phyloP scores from a whole-genome alignment of 1,140 invertebrate species.

The Heterodera schachtii region DNA sequence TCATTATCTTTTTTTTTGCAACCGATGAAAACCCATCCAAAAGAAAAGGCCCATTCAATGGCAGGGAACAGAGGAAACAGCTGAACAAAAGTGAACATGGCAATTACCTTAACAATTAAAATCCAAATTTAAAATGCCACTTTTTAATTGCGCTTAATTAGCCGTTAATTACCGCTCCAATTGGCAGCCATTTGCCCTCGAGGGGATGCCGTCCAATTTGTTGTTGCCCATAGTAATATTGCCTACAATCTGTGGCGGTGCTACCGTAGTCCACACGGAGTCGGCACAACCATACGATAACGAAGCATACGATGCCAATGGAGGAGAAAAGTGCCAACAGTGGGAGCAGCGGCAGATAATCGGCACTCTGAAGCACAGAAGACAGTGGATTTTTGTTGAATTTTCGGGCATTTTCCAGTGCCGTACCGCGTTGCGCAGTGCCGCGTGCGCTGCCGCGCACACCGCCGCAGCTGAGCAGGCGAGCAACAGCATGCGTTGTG shows the following conservation, averaged over 20 bases:
- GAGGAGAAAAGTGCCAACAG: background rate
- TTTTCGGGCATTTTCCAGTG: no score
- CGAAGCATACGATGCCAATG: background rate
- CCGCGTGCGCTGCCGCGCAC: background rate
- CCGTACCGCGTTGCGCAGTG: background rate
- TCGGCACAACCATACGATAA: conserved; percentile 4
- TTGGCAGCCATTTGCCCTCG: background rate
- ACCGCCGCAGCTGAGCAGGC: background rate
- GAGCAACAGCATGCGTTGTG: background rate
- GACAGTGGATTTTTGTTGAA: background rate
- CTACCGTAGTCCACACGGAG: conserved; percentile 3
- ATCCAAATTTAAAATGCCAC: background rate
- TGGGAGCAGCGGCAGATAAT: background rate
- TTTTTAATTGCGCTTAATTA: background rate
- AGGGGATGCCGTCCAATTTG: background rate
- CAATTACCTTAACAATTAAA: background rate
- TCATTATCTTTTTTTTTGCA: background rate
- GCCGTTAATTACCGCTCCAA: background rate
- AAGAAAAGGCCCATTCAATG: background rate
- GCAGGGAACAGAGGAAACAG: background rate
- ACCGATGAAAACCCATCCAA: background rate
- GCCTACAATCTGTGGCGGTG: background rate
- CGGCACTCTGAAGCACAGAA: background rate
- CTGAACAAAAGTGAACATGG: background rate
- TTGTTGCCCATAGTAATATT: background rate